Evolutionary conservation across 2,888 invertebrate species (phyloP).

Genomic region (Heliconius charithonia): DNA sequence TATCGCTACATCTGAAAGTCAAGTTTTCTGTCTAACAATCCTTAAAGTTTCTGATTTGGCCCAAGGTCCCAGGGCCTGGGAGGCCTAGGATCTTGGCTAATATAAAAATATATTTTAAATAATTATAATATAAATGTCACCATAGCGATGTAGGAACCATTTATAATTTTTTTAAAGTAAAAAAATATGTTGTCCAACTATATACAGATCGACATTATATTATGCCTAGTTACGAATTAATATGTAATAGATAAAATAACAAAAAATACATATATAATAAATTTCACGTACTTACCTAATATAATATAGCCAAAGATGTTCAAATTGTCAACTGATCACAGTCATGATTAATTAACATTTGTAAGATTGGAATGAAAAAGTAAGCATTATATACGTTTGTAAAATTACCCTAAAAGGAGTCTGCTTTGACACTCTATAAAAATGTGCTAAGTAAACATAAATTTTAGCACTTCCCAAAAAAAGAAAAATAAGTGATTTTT

Average conservation of each 20-base stretch:
- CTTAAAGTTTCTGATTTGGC: too few species aligned
- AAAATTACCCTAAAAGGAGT: not conserved
- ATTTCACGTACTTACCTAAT: conserved; percentile 3
- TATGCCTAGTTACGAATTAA: not conserved
- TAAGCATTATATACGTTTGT: conserved; percentile 1
- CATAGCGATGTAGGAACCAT: too few species aligned
- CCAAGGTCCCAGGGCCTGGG: too few species aligned
- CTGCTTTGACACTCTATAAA: not conserved
- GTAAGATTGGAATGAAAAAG: not conserved
- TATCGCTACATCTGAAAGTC: too few species aligned
- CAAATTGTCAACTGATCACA: not conserved
- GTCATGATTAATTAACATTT: not conserved
- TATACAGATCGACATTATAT: not conserved
- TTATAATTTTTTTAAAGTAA: not conserved
- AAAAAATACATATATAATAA: too few species aligned
- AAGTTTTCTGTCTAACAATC: too few species aligned
- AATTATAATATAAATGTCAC: too few species aligned
- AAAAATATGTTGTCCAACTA: not conserved
- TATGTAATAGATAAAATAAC: too few species aligned
- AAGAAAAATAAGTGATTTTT: not conserved
- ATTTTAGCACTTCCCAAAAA: conserved; percentile 7
- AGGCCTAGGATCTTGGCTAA: too few species aligned
- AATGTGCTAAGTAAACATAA: not conserved
- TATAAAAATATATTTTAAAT: too few species aligned
- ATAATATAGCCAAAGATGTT: not conserved